Evolutionary conservation across 2,797 vertebrate genomes (phyloP), one percentile per base, ranked within the genome.

Genomic region (Austrolebias charrua): DNA sequence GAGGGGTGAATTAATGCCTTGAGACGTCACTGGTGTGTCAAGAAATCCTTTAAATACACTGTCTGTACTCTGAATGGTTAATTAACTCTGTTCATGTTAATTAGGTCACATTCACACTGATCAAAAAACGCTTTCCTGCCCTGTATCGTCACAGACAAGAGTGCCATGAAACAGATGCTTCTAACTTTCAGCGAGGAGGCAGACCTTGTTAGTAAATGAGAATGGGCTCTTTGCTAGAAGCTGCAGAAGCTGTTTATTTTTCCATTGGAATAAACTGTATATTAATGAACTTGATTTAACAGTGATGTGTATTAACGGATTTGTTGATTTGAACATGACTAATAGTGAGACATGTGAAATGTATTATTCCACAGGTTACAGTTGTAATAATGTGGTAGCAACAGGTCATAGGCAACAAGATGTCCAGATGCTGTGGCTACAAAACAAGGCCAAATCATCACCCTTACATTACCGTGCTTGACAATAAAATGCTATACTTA

Each of bases 71-170:
- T 66, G 57, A 77, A 82, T 49, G 65, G 46, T 8, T 69, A 59
- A 84, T 52, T 74, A 73, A 68, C 71, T 78, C 65, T 28, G 60
- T 76, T 83, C 65, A 80, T 11, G 65, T 73, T 82, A 77, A 89
- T 89, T 72, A 81, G 50, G 46, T 59, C 58, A 64, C 71, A 80
- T 86, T 86, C 74, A 79, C 16, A 69, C 56, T 51, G 52, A 78
- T 84, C 60, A 64, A 79, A 84, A 82, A 50, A 69, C 19, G 48
- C 18, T 5, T 18, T 48, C 33, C 43, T 45, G 14, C 38, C 3
- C 66, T 60, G 38, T 38, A 38, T 57, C 15, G 0, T 61, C 48
- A 63, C 16, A 40, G n/a, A n/a, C n/a, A n/a, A n/a, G 63, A 58
- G 71, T 9, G 38, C 13, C 58, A 7, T 71, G 33, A 70, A 60